Evolutionary conservation across 2,888 invertebrate genomes (phyloP).

Genomic region (Colletes collaris): DNA sequence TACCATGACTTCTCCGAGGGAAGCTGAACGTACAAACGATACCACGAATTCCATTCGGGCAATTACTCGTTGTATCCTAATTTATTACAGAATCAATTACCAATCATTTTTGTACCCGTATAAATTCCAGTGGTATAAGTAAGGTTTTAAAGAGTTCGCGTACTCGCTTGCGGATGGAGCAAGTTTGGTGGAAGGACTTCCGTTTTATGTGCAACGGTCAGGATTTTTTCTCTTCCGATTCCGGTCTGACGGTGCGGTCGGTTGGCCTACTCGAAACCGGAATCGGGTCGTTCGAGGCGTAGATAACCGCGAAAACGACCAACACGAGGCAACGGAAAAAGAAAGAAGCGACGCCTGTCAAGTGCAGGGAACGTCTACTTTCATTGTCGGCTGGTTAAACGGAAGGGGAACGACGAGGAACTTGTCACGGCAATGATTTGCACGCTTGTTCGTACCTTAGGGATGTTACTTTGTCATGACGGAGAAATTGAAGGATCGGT

Average conservation of each 20-base stretch:
- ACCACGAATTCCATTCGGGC: too few relatives aligned
- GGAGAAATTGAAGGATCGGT: not conserved
- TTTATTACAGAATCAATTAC: too few relatives aligned
- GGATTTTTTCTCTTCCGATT: constrained; percentile 60
- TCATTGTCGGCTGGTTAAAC: constrained; percentile 75
- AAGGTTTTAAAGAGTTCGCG: too few relatives aligned
- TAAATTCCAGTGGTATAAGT: too few relatives aligned
- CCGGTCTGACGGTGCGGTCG: constrained; percentile 60
- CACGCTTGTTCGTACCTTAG: constrained; percentile 3
- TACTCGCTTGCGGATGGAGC: not conserved
- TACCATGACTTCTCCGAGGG: too few relatives aligned
- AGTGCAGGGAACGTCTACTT: constrained; percentile 76
- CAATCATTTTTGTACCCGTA: too few relatives aligned
- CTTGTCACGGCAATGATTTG: constrained; percentile 23
- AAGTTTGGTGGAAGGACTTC: constrained; percentile 16
- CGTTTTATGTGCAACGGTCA: constrained; percentile 13
- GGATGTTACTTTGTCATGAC: not conserved
- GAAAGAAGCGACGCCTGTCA: constrained; percentile 26
- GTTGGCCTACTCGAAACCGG: constrained; percentile 79
- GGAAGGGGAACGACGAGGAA: constrained; percentile 11
- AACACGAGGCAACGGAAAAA: constrained; percentile 25
- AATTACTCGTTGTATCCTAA: too few relatives aligned
- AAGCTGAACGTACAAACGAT: too few relatives aligned
- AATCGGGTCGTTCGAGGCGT: constrained; percentile 78
- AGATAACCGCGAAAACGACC: constrained; percentile 77